phyloP scores from a whole-genome alignment of 53 echinoderm and acorn worm genomes.

The Actinopyga echinites region DNA sequence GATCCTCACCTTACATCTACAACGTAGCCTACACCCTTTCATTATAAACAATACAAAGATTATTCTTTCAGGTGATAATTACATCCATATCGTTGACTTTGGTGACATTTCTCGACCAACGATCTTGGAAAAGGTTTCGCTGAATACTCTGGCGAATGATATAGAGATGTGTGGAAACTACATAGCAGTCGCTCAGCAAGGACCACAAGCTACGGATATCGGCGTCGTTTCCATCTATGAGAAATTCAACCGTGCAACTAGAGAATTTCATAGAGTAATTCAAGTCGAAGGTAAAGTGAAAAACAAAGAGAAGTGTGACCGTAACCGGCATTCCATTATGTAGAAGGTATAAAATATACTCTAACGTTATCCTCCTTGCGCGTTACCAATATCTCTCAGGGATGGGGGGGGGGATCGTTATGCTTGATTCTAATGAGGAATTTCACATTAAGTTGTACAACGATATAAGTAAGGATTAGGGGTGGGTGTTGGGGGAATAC shows the following conservation, averaged over 20 bases:
- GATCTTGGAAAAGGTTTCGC: constrained; percentile 33
- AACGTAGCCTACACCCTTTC: neutral
- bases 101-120: constrained; percentile 11
- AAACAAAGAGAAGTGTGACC: too few relatives aligned
- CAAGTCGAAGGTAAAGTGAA: neutral
- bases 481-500: too few relatives aligned
- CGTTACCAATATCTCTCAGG: too few relatives aligned
- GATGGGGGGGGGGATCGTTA: too few relatives aligned
- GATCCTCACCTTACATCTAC: neutral
- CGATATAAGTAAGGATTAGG: too few relatives aligned
- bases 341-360: too few relatives aligned
- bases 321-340: too few relatives aligned
- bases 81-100: constrained; percentile 66
- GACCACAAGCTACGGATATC: neutral
- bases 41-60: too few relatives aligned
- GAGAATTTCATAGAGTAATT: neutral
- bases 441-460: too few relatives aligned
- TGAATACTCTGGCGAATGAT: constrained; percentile 57
- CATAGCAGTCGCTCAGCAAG: constrained; percentile 59
- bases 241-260: neutral
- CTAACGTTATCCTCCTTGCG: too few relatives aligned
- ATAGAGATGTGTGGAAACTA: constrained; percentile 71
- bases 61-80: constrained; percentile 51
- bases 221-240: constrained; percentile 52
- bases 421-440: too few relatives aligned